Percentiles rank a stretch among this genome's conserved stretches.
phyloP scores from a whole-genome alignment of 2,888 invertebrate genomes.

The Caenorhabditis sulstoni region DNA sequence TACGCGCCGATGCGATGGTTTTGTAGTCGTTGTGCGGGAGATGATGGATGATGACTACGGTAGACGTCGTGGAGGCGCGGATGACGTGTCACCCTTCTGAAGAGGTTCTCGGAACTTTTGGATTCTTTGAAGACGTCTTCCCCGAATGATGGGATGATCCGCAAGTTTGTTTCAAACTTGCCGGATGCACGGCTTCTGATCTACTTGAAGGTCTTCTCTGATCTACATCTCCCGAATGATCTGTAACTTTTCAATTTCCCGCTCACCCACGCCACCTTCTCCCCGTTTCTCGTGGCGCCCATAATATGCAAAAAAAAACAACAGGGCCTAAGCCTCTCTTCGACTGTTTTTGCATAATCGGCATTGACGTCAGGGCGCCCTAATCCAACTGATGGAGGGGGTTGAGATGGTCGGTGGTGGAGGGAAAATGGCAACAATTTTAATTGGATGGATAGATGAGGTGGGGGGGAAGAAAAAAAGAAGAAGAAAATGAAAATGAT shows the following conservation, averaged over 20 bases:
- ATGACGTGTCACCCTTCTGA: too few relatives aligned
- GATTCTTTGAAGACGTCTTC: too few relatives aligned
- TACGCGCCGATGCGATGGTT: conserved; percentile 4
- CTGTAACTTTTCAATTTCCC: too few relatives aligned
- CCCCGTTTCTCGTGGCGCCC: too few relatives aligned
- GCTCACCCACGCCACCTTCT: too few relatives aligned
- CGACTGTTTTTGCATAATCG: conserved; percentile 18
- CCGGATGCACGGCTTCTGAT: too few relatives aligned
- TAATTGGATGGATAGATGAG: conserved; percentile 11
- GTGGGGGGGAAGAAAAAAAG: background rate
- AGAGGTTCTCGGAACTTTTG: too few relatives aligned
- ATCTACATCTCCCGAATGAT: too few relatives aligned
- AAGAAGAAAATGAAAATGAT: background rate
- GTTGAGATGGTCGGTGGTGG: background rate
- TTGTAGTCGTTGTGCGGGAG: conserved; percentile 6
- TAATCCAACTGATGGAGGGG: conserved; percentile 17
- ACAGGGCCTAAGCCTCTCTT: background rate
- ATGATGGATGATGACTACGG: conserved; percentile 31
- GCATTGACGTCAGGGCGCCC: conserved; percentile 20
- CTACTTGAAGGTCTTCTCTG: too few relatives aligned
- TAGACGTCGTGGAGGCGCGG: too few relatives aligned
- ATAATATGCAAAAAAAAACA: background rate
- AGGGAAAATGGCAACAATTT: conserved; percentile 7
- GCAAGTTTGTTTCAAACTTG: too few relatives aligned
- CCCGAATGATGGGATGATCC: too few relatives aligned